Percentiles rank a stretch among this genome's conserved stretches.
Conservation (phyloP, 2,113 vertebrate genomes). For the Xyrauchen texanus region DNA sequence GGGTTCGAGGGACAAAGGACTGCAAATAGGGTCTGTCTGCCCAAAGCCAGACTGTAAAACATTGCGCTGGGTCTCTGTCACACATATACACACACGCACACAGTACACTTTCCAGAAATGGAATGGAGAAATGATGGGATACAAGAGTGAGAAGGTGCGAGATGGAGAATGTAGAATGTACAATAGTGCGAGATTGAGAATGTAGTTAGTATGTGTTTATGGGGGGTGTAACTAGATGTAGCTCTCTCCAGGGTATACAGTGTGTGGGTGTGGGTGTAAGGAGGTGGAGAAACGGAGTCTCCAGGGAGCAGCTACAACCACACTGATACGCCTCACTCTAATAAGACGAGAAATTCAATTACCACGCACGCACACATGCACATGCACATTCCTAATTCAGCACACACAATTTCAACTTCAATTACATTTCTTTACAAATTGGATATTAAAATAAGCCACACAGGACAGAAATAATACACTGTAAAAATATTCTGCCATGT, state of each 20-base stretch:
- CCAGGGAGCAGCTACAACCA: constrained; percentile 49
- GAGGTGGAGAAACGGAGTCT: constrained; percentile 5
- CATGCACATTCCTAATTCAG: constrained; percentile 31
- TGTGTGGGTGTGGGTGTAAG: constrained; percentile 6
- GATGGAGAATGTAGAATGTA: background rate
- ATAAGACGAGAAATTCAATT: constrained; percentile 42
- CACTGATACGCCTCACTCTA: constrained; percentile 53
- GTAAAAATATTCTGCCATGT: background rate
- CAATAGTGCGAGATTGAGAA: background rate
- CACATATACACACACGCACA: background rate
- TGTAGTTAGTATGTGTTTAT: constrained; percentile 17
- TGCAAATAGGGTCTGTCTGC: too few relatives aligned
- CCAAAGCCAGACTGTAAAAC: too few relatives aligned
- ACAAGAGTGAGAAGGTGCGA: constrained; percentile 23
- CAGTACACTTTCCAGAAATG: constrained; percentile 4
- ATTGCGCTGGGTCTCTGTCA: background rate
- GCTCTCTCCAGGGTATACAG: constrained; percentile 4
- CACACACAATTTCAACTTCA: background rate
- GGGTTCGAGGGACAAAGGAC: too few relatives aligned
- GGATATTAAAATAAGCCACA: background rate
- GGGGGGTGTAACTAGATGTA: constrained; percentile 9
- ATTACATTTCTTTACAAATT: background rate
- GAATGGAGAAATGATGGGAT: constrained; percentile 26
- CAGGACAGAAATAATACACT: background rate
- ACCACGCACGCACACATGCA: constrained; percentile 11